These are phyloP conservation scores for Plagodis dolabraria DNA, from an alignment of 2,888 invertebrate species.

Conservation along the genomic window DNA sequence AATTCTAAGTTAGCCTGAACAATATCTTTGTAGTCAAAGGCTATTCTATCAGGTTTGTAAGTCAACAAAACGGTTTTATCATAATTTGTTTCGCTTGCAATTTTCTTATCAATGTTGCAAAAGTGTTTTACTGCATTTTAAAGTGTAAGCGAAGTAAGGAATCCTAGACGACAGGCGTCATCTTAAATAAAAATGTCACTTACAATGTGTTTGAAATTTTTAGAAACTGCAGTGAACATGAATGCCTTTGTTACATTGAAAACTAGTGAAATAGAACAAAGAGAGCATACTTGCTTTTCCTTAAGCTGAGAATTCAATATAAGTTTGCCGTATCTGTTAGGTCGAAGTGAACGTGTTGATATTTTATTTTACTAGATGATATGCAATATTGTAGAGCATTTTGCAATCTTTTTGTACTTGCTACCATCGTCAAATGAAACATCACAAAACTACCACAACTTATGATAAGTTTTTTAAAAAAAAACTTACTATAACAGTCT, in stretches of 20 bases:
- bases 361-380: conserved; percentile 4
- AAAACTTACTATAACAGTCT: too few relatives aligned
- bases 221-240: conserved; percentile 58
- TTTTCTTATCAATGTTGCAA: conserved; percentile 16
- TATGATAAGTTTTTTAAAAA: too few relatives aligned
- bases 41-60: too few relatives aligned
- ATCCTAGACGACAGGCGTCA: conserved; percentile 16
- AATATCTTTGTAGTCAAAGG: too few relatives aligned
- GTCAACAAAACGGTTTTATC: too few relatives aligned
- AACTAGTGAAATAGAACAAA: conserved; percentile 43
- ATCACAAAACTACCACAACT: too few relatives aligned
- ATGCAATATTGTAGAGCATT: too few relatives aligned
- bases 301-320: conserved; percentile 38
- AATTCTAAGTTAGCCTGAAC: too few relatives aligned
- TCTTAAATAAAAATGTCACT: conserved; percentile 51
- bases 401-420: too few relatives aligned
- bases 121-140: conserved; percentile 11
- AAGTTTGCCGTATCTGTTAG: conserved; percentile 23
- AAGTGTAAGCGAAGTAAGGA: conserved; percentile 5
- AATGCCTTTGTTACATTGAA: conserved; percentile 53
- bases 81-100: neutral
- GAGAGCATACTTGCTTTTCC: conserved; percentile 30
- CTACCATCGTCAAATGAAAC: too few relatives aligned
- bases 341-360: conserved; percentile 16
- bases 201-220: conserved; percentile 51